Evolutionary conservation across 2,888 invertebrate species (phyloP).

Genomic region (Trachelus stipa): DNA sequence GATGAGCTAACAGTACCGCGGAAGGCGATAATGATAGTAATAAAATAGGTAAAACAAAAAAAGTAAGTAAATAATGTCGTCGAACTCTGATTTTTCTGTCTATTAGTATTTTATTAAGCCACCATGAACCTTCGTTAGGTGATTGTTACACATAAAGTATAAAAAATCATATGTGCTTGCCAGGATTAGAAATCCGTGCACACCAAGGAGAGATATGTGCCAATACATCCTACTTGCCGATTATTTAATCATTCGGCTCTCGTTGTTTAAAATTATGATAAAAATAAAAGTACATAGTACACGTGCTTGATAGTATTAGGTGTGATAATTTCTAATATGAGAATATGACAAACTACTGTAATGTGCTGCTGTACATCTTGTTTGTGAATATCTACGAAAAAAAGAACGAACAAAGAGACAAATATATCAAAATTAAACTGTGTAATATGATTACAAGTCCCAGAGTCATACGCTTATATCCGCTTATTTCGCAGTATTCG

Average conservation of each 20-base stretch:
- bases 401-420: background rate
- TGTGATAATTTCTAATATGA: background rate
- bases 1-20: background rate
- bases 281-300: background rate
- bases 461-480: too few species aligned
- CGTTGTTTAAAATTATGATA: background rate
- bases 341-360: background rate
- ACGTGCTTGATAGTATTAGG: background rate
- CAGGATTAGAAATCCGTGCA: background rate
- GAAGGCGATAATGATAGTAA: background rate
- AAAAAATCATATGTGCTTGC: background rate
- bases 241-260: background rate
- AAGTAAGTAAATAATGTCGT: background rate
- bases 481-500: too few species aligned
- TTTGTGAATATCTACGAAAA: slow-evolving; percentile 30
- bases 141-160: background rate
- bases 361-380: slow-evolving; percentile 16
- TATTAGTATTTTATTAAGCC: background rate
- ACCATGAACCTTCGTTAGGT: background rate
- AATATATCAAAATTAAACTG: background rate
- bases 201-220: background rate
- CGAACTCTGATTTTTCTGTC: background rate
- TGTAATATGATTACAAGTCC: background rate
- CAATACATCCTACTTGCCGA: background rate
- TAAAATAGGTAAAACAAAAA: background rate